phyloP scores from a whole-genome alignment of 2,888 invertebrate genomes.

The Brachyptera risi region DNA sequence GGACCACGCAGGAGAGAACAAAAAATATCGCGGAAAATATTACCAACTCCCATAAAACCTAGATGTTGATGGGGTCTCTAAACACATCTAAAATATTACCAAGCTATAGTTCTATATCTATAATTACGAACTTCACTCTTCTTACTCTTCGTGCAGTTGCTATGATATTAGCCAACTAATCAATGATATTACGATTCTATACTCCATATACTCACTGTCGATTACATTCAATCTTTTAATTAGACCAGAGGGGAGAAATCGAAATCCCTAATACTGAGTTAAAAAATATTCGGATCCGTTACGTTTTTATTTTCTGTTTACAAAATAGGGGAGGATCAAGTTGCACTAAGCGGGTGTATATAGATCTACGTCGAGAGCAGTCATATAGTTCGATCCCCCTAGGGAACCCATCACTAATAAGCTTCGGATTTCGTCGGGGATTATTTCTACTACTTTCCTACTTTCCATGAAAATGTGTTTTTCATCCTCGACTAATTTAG shows the following conservation, averaged over 20 bases:
- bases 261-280: background rate
- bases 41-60: too few relatives aligned
- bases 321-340: constrained; percentile 22
- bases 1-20: too few relatives aligned
- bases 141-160: too few relatives aligned
- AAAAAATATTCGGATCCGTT: constrained; percentile 16
- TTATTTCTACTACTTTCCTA: background rate
- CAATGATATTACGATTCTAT: too few relatives aligned
- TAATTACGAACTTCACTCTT: too few relatives aligned
- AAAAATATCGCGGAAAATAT: too few relatives aligned
- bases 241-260: background rate
- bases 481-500: too few relatives aligned
- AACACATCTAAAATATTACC: too few relatives aligned
- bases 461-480: background rate
- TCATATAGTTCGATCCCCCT: background rate
- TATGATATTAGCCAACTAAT: too few relatives aligned
- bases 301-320: constrained; percentile 21
- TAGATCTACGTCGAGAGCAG: background rate
- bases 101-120: too few relatives aligned
- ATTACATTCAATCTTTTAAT: constrained; percentile 2
- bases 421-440: constrained; percentile 8
- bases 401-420: constrained; percentile 3
- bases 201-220: background rate
- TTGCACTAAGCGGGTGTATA: constrained; percentile 14
- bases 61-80: too few relatives aligned